phyloP scores from a whole-genome alignment of 2,888 invertebrate species.

The Crioceris asparagi region DNA sequence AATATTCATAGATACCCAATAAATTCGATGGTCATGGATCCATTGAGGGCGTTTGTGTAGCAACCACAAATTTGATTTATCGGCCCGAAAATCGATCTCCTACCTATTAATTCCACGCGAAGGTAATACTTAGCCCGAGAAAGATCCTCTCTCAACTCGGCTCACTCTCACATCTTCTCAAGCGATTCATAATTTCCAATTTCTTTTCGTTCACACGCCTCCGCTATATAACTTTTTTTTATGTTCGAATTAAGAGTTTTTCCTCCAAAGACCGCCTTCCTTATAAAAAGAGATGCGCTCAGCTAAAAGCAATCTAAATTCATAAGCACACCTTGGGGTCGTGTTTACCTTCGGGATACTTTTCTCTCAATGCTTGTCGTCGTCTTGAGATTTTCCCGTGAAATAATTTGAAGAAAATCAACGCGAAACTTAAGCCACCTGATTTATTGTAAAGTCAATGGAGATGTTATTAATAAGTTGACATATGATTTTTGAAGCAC shows the following conservation, averaged over 20 bases:
- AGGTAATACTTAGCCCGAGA: slow-evolving; percentile 1
- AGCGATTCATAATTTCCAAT: slow-evolving; percentile 33
- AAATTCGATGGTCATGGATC: too few species aligned
- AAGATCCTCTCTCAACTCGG: background rate
- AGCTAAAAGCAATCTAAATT: slow-evolving; percentile 34
- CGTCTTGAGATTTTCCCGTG: too few species aligned
- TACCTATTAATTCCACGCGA: slow-evolving; percentile 1
- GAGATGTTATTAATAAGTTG: too few species aligned
- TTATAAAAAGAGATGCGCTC: slow-evolving; percentile 21
- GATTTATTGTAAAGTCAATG: too few species aligned
- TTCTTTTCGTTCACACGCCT: slow-evolving; percentile 37
- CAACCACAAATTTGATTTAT: slow-evolving; percentile 3
- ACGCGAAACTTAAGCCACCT: too few species aligned
- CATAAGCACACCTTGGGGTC: slow-evolving; percentile 34
- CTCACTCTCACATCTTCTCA: too few species aligned
- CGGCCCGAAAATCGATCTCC: slow-evolving; percentile 1
- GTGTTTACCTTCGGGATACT: slow-evolving; percentile 21
- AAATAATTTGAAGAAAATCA: too few species aligned
- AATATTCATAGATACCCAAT: too few species aligned
- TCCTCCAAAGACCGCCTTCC: slow-evolving; percentile 27
- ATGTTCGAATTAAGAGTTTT: slow-evolving; percentile 33
- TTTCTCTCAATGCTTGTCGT: too few species aligned
- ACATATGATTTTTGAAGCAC: too few species aligned
- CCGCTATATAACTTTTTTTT: slow-evolving; percentile 34
- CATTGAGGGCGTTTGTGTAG: too few species aligned